These are phyloP conservation scores for Drosophila pachea DNA, from an alignment of 1,140 invertebrate genomes.

Conservation along the genomic window DNA sequence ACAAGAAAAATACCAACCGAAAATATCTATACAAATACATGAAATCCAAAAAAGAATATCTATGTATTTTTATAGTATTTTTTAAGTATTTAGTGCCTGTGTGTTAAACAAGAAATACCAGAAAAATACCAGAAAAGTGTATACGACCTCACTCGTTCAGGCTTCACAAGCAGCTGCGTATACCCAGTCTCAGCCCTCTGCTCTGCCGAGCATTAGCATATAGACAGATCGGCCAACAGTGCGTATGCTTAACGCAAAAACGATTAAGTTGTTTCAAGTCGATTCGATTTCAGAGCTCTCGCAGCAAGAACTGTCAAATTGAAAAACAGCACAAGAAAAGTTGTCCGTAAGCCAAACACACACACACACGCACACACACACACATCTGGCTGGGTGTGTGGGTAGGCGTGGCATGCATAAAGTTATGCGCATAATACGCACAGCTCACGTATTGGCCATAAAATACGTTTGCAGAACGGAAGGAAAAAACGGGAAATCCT, in stretches of 20 bases:
- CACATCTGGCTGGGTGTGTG: neutral
- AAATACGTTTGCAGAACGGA: conserved; percentile 45
- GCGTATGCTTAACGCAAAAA: conserved; percentile 73
- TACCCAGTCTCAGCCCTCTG: neutral
- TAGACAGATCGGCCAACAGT: conserved; percentile 42
- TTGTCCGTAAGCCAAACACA: neutral
- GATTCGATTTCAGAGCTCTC: conserved; percentile 30
- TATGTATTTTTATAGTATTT: neutral
- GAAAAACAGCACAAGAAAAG: conserved; percentile 53
- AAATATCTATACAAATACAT: too few species aligned
- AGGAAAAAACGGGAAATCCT: conserved; percentile 39
- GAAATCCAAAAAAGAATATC: too few species aligned
- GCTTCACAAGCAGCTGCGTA: neutral
- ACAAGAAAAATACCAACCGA: too few species aligned
- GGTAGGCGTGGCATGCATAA: conserved; percentile 57
- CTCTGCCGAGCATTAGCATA: conserved; percentile 1
- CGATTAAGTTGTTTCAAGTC: conserved; percentile 68
- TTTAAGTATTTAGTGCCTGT: too few species aligned
- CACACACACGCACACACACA: conserved; percentile 14
- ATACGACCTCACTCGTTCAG: neutral
- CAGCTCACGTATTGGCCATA: conserved; percentile 74
- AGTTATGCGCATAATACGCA: conserved; percentile 75
- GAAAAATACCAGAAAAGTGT: neutral
- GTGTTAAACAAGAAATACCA: neutral
- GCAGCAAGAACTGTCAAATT: conserved; percentile 56